A percentile compares a stretch with the other conserved stretches of the same genome.
These are phyloP conservation scores for Columba guinea DNA, from an alignment of 2,797 vertebrate species.

Conservation along the genomic window DNA sequence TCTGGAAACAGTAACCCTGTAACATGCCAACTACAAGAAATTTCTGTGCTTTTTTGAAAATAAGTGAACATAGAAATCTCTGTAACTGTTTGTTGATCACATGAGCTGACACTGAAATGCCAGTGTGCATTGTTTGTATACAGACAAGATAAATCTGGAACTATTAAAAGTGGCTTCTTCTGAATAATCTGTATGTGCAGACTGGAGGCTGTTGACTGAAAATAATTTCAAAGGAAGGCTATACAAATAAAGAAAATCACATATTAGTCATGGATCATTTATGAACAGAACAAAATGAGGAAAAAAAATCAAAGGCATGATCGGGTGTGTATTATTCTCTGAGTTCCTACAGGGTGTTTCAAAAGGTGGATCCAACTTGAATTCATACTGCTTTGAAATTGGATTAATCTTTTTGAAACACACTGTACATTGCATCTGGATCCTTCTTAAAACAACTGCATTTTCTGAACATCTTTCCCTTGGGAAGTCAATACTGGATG, in stretches of 20 bases:
- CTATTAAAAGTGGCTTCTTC: neutral
- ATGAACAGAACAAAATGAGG: neutral
- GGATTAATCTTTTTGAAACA: too few species aligned
- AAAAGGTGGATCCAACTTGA: too few species aligned
- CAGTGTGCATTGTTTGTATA: neutral
- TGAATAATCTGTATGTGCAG: neutral
- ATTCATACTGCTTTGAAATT: too few species aligned
- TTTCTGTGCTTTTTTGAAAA: neutral
- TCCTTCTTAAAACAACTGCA: neutral
- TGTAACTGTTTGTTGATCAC: neutral
- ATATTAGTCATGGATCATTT: neutral
- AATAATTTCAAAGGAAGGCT: neutral
- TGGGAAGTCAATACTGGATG: neutral
- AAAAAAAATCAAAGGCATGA: neutral
- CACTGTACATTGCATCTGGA: neutral
- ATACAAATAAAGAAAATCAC: neutral
- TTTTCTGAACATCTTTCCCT: neutral
- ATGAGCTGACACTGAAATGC: neutral
- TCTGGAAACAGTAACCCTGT: neutral
- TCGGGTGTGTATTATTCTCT: neutral
- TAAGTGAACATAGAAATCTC: neutral
- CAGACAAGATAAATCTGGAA: neutral
- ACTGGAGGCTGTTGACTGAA: neutral
- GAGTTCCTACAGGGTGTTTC: neutral
- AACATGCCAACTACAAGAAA: accelerated